Evolutionary conservation across 2,888 invertebrate genomes (phyloP).

Genomic region (Apodemia mormo): DNA sequence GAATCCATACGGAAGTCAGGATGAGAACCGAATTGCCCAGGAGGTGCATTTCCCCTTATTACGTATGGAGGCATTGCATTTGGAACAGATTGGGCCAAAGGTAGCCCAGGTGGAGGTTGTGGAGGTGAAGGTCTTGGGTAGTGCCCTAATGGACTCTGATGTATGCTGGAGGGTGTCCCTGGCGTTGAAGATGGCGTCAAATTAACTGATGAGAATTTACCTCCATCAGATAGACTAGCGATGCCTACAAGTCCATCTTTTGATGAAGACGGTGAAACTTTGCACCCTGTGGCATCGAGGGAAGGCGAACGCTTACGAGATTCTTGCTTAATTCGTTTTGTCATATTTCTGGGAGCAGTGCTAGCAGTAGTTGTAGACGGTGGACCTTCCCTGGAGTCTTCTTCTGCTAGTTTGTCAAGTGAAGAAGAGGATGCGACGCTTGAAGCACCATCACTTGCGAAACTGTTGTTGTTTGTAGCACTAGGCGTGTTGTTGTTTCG

Average conservation of each 20-base stretch:
- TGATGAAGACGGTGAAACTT: conserved; percentile 79
- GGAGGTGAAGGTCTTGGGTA: conserved; percentile 88
- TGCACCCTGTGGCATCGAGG: conserved; percentile 67
- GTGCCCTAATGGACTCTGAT: conserved; percentile 84
- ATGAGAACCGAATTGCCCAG: conserved; percentile 74
- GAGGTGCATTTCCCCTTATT: conserved; percentile 76
- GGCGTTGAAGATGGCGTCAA: conserved; percentile 84
- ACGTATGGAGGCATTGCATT: conserved; percentile 83
- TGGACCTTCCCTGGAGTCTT: conserved; percentile 88
- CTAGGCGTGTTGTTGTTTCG: conserved; percentile 92
- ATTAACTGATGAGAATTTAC: conserved; percentile 83
- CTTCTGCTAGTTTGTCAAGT: conserved; percentile 88
- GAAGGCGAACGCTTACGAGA: conserved; percentile 82
- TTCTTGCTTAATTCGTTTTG: conserved; percentile 79
- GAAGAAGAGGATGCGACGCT: conserved; percentile 85
- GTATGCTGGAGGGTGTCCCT: conserved; percentile 83
- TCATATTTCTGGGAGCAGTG: conserved; percentile 73
- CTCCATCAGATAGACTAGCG: conserved; percentile 75
- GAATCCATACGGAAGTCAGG: conserved; percentile 78
- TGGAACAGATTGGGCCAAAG: conserved; percentile 82
- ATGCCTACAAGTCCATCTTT: conserved; percentile 75
- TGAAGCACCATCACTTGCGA: conserved; percentile 89
- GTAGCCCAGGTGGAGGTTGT: conserved; percentile 83
- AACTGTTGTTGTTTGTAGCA: conserved; percentile 89
- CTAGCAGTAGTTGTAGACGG: conserved; percentile 83